Base-by-base conservation (phyloP, 2,888 invertebrate species). In the Cordilura impudica region DNA sequence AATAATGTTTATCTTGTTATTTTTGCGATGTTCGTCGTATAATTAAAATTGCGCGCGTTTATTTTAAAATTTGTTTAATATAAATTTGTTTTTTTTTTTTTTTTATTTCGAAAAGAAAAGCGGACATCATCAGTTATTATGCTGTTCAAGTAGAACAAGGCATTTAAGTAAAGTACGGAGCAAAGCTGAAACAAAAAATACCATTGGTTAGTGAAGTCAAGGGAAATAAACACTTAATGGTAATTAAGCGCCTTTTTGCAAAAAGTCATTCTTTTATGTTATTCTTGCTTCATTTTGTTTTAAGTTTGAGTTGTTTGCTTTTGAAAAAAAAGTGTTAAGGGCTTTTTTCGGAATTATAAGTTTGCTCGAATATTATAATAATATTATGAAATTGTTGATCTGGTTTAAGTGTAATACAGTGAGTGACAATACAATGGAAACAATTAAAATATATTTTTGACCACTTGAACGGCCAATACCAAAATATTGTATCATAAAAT, bases 1-100 rank as follows among this genome's bases (percentile, higher is more conserved):
- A 35, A 47, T 31, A 61, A 39, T 53, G 16, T 65, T 70, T 70
- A 65, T 16, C 10, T 26, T 39, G 53, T 60, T 77, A 51, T 31
- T 35, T 72, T 23, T 47, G 39, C 51, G 29, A 51, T 53, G 45
- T 58, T 58, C 6, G 18, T 56, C 5, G 19, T 58, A 54, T 47
- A 73, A 78, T 78, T 73, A 69, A 53, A 78, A 69, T 65, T 65
- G 70, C 70, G 70, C 78, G 73, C 73, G 53, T 70, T 78, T 78
- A 56, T 74, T 70, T 78, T 66, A 21, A 54, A 69, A 69, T 69
- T 56, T 31, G 16, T 63, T 70, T 53, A 26, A 8, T 39, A n/a
- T 39, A 70, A 43, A 14, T 19, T 31, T 69, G 8, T 14, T 26
- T 53, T 49, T 45, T 14, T 23, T 53, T 18, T 49, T 49, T 49